phyloP scores from a whole-genome alignment of 1,140 invertebrate species.

The Calosoma granatense region DNA sequence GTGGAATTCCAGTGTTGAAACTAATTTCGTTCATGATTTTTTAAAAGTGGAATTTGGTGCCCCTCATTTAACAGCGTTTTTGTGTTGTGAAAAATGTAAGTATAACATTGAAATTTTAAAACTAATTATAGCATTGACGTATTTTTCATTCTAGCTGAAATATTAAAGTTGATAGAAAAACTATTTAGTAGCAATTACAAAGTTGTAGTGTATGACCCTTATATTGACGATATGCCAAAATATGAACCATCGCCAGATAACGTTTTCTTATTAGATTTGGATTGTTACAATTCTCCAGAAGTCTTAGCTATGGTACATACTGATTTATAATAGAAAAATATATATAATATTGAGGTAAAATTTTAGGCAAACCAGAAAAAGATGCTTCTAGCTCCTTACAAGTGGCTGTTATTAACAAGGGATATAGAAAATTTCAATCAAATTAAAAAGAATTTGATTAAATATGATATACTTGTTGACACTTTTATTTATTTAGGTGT shows the following conservation, averaged over 20 bases:
- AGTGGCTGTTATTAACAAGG: neutral
- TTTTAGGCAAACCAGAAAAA: neutral
- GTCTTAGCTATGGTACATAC: neutral
- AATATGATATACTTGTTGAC: neutral
- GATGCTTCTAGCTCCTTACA: neutral
- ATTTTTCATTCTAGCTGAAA: neutral
- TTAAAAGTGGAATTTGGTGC: neutral
- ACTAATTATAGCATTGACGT: neutral
- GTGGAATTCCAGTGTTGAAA: neutral
- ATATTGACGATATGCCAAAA: neutral
- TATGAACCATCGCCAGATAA: neutral
- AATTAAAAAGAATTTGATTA: too few species aligned
- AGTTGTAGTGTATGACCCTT: neutral
- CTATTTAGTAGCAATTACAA: neutral
- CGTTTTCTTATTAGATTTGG: neutral
- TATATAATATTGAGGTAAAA: neutral
- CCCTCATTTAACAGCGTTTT: neutral
- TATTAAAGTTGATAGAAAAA: neutral
- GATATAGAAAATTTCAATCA: neutral
- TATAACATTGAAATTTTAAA: neutral
- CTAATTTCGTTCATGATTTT: neutral
- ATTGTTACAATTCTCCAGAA: neutral
- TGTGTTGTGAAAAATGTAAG: neutral
- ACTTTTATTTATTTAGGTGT: neutral
- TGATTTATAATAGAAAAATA: neutral